Base-by-base conservation (phyloP, 1,140 invertebrate genomes). In the Aphis gossypii region DNA sequence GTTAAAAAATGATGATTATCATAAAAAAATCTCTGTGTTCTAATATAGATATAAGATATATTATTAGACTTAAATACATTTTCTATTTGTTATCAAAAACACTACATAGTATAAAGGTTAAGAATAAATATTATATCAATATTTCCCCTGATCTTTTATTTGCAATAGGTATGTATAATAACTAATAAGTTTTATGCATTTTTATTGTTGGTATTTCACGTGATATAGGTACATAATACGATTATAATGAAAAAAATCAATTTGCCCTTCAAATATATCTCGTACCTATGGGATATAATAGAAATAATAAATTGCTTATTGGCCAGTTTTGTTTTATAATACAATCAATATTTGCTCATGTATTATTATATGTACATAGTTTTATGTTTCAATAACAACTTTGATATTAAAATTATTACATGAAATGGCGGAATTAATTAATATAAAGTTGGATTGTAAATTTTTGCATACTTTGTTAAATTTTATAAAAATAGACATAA, bases 91-190 rank as follows among this genome's bases (percentile, higher is more conserved):
- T 89, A 54, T 89, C 35, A 3, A 9, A 18, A n/a, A 68, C 11
- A 54, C 25, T 89, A 35, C 11, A 7, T n/a, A 20, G 54, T 18
- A 56, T 18, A 56, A 56, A 56, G 87, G n/a, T 54, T 3, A 89
- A 35, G 51, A 89, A n/a, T 54, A 54, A 35, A 89, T 6, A 87
- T 18, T 56, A 54, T 89, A 89, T 89, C 88, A 89, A 89, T 89
- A 89, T 89, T 56, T 89, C 21, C 35, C 51, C 21, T 54, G 35
- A 56, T 89, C 8, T 56, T 56, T 54, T 56, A 25, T 56, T 56
- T 56, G 35, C 25, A 54, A 35, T 54, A 86, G 30, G 60, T 35
- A 76, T 18, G 14, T n/a, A 76, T 6, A 82, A 30, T 54, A 76
- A 83, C 18, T 83, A 83, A 38, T 25, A 60, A n/a, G 30, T 76